Conservation (phyloP, 2,888 invertebrate genomes). For the Agonopterix alstromeriana region DNA sequence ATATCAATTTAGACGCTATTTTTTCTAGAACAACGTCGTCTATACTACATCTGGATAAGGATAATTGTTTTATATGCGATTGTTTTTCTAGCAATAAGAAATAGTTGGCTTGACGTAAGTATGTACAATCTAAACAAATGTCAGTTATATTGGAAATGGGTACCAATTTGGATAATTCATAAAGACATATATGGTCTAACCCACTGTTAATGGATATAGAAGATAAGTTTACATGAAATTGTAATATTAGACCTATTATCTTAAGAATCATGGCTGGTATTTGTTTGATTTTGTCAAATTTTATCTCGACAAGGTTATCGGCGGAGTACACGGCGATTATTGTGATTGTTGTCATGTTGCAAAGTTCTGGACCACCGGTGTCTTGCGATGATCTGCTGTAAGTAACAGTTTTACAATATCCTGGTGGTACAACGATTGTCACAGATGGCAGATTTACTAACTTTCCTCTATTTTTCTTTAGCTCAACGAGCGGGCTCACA, state of each 20-base stretch:
- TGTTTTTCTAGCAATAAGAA: conserved; percentile 26
- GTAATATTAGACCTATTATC: conserved; percentile 30
- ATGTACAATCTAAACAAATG: conserved; percentile 35
- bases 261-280: conserved; percentile 35
- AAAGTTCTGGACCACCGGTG: conserved; percentile 3
- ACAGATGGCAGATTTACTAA: too few species aligned
- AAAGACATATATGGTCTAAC: conserved; percentile 20
- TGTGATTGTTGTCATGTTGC: neutral
- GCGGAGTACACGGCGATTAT: conserved; percentile 25
- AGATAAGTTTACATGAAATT: conserved; percentile 26
- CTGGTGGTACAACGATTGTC: too few species aligned
- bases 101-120: conserved; percentile 32
- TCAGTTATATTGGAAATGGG: conserved; percentile 34
- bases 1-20: conserved; percentile 25
- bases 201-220: conserved; percentile 33
- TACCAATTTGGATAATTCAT: conserved; percentile 38
- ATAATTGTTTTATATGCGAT: conserved; percentile 29
- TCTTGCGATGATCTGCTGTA: too few species aligned
- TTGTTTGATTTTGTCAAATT: conserved; percentile 26
- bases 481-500: too few species aligned
- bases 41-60: conserved; percentile 41
- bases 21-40: conserved; percentile 29
- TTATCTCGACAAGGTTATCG: conserved; percentile 30
- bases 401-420: too few species aligned
- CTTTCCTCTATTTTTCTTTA: too few species aligned